These are phyloP conservation scores for Drosophila ficusphila DNA, from an alignment of 1,140 invertebrate species.

Conservation along the genomic window DNA sequence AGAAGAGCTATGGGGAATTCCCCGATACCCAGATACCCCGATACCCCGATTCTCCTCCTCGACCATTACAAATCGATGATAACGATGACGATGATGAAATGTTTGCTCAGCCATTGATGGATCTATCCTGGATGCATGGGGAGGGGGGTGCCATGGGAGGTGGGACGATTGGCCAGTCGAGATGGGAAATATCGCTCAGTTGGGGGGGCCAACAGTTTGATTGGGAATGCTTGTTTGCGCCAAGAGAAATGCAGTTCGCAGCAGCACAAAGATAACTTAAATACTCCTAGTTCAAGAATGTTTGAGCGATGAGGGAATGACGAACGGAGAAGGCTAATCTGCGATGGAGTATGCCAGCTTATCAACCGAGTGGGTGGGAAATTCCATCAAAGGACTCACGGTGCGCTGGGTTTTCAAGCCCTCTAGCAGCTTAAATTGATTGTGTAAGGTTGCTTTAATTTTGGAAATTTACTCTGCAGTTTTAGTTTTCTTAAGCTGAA, in stretches of 20 bases:
- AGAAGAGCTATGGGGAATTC: slow-evolving; percentile 11
- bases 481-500: neutral
- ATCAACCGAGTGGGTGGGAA: neutral
- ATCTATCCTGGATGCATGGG: slow-evolving; percentile 28
- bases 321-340: slow-evolving; percentile 4
- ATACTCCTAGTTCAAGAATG: slow-evolving; percentile 23
- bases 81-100: slow-evolving; percentile 64
- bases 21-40: neutral
- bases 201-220: slow-evolving; percentile 29
- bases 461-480: neutral
- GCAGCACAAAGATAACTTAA: slow-evolving; percentile 19
- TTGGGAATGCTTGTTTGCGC: slow-evolving; percentile 40
- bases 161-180: slow-evolving; percentile 46
- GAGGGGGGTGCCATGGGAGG: neutral
- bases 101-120: slow-evolving; percentile 58
- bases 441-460: neutral
- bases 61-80: slow-evolving; percentile 53
- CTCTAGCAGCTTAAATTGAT: neutral
- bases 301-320: neutral
- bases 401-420: neutral
- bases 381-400: neutral
- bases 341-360: neutral
- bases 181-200: slow-evolving; percentile 24
- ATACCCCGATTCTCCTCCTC: slow-evolving; percentile 1
- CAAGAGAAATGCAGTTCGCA: slow-evolving; percentile 39